These are phyloP conservation scores for Cremastinae sp. DNA, from an alignment of 2,888 invertebrate genomes.

Conservation along the genomic window DNA sequence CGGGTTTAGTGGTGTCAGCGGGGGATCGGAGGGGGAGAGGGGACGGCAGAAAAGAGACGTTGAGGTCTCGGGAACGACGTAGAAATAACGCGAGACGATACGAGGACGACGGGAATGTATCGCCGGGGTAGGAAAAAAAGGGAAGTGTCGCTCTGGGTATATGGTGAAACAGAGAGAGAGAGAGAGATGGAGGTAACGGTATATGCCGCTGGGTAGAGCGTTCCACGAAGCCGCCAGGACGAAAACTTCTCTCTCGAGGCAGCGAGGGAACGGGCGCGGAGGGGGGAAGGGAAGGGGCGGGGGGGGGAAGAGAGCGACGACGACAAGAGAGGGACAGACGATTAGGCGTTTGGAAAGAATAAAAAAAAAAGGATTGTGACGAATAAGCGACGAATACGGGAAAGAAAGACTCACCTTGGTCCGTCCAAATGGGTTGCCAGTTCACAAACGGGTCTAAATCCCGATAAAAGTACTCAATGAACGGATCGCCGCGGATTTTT, in stretches of 20 bases:
- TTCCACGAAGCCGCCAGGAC: conserved; percentile 58
- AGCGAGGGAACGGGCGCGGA: not conserved
- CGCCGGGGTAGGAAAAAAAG: conserved; percentile 32
- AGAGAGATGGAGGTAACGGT: conserved; percentile 59
- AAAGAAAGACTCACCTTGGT: conserved; percentile 88
- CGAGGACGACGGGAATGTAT: conserved; percentile 10
- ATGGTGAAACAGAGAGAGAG: conserved; percentile 30
- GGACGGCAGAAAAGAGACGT: conserved; percentile 3
- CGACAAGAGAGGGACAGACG: no score
- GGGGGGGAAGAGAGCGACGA: no score
- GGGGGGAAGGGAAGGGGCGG: conserved; percentile 1
- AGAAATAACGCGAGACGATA: conserved; percentile 54
- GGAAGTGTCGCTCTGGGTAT: conserved; percentile 8
- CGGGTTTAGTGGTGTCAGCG: conserved; percentile 38
- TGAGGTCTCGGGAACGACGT: conserved; percentile 32
- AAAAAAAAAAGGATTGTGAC: conserved; percentile 82
- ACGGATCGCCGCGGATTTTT: conserved; percentile 79
- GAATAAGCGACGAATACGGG: conserved; percentile 74
- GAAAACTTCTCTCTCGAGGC: conserved; percentile 37
- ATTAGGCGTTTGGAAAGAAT: conserved; percentile 60
- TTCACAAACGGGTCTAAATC: conserved; percentile 83
- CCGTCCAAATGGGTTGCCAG: conserved; percentile 88
- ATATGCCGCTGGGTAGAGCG: conserved; percentile 42
- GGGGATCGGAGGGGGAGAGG: conserved; percentile 15
- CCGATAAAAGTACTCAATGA: conserved; percentile 78